A percentile compares a stretch with the other conserved stretches of the same genome.
These are phyloP conservation scores for Labroides dimidiatus DNA, from an alignment of 2,797 vertebrate genomes.

Conservation along the genomic window DNA sequence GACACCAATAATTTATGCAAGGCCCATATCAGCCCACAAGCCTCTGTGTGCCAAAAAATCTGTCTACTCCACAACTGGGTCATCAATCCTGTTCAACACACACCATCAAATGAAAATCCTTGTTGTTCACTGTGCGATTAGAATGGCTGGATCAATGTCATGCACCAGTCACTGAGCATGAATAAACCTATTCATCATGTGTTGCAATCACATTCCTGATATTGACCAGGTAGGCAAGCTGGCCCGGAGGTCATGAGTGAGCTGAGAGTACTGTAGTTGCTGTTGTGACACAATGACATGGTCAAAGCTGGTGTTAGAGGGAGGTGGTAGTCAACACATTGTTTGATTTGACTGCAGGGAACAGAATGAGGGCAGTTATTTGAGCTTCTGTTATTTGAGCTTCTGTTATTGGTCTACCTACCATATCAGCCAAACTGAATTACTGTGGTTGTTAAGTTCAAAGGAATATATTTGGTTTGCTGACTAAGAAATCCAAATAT, in stretches of 20 bases:
- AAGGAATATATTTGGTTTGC: not conserved
- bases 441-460: not conserved
- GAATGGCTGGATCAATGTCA: constrained; percentile 49
- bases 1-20: constrained; percentile 28
- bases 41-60: constrained; percentile 32
- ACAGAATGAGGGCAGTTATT: not conserved
- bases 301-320: not conserved
- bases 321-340: too few species aligned
- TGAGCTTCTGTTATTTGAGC: constrained; percentile 1
- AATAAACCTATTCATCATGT: constrained; percentile 27
- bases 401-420: constrained; percentile 1
- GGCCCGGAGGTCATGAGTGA: not conserved
- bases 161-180: constrained; percentile 8
- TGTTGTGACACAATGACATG: not conserved
- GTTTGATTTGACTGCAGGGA: not conserved
- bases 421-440: not conserved
- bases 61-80: constrained; percentile 29
- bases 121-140: constrained; percentile 50
- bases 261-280: not conserved
- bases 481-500: not conserved
- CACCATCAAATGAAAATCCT: constrained; percentile 38
- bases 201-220: not conserved
- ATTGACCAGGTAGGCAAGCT: not conserved
- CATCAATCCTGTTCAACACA: constrained; percentile 44
- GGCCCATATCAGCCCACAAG: constrained; percentile 11